A percentile compares a stretch with the other conserved stretches of the same genome.
Evolutionary conservation across 2,113 vertebrate species (phyloP).

Genomic region (Plectropomus leopardus): DNA sequence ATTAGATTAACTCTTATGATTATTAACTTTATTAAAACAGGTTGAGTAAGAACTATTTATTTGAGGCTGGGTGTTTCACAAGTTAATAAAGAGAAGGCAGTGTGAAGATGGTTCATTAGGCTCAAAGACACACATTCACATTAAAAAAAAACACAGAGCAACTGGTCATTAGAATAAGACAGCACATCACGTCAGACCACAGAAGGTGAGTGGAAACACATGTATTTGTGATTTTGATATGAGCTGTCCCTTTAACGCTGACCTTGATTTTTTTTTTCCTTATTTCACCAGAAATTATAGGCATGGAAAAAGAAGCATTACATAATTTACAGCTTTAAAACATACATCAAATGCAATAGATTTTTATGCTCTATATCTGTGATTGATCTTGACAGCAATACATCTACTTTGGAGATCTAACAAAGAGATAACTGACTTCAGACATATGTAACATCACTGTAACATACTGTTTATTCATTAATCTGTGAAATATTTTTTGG

Average conservation of each 20-base stretch:
- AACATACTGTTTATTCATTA: too few relatives aligned
- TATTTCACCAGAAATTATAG: background rate
- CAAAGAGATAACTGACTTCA: background rate
- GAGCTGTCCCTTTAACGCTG: too few relatives aligned
- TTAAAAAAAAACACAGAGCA: conserved; percentile 2
- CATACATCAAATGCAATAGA: background rate
- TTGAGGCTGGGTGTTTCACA: conserved; percentile 11
- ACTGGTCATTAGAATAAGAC: conserved; percentile 4
- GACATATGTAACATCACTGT: background rate
- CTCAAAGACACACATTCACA: conserved; percentile 17
- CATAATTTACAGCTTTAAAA: background rate
- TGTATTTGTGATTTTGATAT: too few relatives aligned
- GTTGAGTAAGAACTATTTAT: conserved; percentile 6
- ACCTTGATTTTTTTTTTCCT: too few relatives aligned
- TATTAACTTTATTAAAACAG: conserved; percentile 51
- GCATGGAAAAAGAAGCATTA: background rate
- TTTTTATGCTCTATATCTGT: background rate
- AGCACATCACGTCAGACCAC: conserved; percentile 21
- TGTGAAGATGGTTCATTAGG: conserved; percentile 28
- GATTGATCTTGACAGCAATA: background rate
- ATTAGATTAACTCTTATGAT: too few relatives aligned
- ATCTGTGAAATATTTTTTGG: background rate
- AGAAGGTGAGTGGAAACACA: too few relatives aligned
- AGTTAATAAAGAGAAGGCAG: conserved; percentile 26
- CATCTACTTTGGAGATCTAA: background rate